Conservation (phyloP, 2,113 vertebrate species). For the Alethe diademata region DNA sequence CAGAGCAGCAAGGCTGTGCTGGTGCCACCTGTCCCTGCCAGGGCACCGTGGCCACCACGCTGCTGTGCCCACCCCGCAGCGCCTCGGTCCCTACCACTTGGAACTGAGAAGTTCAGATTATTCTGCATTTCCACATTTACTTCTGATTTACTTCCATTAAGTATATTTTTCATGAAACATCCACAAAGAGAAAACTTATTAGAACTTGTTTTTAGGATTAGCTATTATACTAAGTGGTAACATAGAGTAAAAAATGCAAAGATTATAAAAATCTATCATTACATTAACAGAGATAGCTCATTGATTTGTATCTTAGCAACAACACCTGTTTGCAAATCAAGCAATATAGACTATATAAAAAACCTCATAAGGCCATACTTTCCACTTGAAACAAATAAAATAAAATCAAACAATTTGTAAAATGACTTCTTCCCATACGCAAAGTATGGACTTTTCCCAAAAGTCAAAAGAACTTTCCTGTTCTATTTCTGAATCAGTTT, state of each 20-base stretch:
- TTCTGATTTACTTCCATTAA: neutral
- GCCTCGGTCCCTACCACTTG: rapidly evolving
- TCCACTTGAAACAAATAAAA: neutral
- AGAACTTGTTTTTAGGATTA: neutral
- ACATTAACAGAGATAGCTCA: neutral
- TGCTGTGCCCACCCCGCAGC: too few species aligned
- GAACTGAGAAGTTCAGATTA: neutral
- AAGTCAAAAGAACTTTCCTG: neutral
- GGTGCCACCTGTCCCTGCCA: neutral
- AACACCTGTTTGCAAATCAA: neutral
- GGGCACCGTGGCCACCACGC: rapidly evolving
- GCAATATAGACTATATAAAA: neutral
- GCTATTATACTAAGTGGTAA: neutral
- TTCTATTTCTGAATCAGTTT: neutral
- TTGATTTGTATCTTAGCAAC: neutral
- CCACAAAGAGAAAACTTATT: neutral
- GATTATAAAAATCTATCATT: neutral
- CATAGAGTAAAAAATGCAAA: neutral
- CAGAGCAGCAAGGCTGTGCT: neutral
- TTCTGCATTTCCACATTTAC: neutral
- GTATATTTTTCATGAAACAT: neutral
- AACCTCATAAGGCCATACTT: neutral
- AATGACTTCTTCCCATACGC: neutral
- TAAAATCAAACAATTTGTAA: neutral
- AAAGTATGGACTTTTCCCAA: neutral